Percentiles rank a stretch among this genome's conserved stretches.
phyloP scores from a whole-genome alignment of 1,140 invertebrate genomes.

The Melanaphis sacchari region DNA sequence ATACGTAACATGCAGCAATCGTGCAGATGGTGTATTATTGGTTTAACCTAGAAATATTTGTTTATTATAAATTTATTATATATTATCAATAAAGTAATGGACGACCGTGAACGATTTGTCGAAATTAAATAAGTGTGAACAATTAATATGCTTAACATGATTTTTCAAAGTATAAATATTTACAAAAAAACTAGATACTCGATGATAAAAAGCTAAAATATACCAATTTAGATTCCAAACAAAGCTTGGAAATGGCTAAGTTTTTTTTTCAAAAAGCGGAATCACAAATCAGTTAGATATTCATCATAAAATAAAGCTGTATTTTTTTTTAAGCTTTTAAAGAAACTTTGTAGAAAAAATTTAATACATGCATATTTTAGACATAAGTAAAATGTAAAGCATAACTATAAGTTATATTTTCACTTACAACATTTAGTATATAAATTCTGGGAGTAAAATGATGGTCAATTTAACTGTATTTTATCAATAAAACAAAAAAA shows the following conservation, averaged over 20 bases:
- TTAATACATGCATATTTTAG: not conserved
- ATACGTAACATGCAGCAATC: not conserved
- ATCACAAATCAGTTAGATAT: not conserved
- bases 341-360: not conserved
- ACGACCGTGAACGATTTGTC: constrained; percentile 1
- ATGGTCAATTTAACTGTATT: not conserved
- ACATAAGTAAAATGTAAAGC: not conserved
- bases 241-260: not conserved
- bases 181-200: not conserved
- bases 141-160: not conserved
- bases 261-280: not conserved
- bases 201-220: not conserved
- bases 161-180: not conserved
- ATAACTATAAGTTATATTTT: not conserved
- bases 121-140: not conserved
- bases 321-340: not conserved
- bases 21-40: not conserved
- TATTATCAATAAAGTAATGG: not conserved
- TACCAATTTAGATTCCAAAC: not conserved
- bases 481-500: not conserved
- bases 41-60: constrained; percentile 31
- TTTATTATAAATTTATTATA: not conserved
- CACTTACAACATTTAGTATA: too few relatives aligned
- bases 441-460: not conserved
- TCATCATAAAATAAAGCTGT: not conserved